Evolutionary conservation across 2,113 vertebrate species (phyloP), one percentile per base, ranked within the genome.

Genomic region (Gyps fulvus): DNA sequence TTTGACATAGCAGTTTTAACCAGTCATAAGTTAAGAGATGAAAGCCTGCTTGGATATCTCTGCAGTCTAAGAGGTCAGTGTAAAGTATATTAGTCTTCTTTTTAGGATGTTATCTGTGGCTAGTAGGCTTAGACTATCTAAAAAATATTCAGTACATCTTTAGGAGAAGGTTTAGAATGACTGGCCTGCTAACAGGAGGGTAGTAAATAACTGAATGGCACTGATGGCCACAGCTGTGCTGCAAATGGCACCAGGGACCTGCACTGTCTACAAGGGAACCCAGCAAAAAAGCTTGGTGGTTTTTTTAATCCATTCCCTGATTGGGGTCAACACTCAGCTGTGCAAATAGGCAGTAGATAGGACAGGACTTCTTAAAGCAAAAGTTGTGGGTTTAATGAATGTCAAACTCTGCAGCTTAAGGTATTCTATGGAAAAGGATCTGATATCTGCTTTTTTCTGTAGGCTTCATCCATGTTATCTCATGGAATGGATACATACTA

Each of bases 251-350:
- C 23, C 31, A 65, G 47, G 6, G 16, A 22, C 10, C 7, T 52
- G 11, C 34, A 11, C 19, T 52, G 4, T 34, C 31, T 50, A 1
- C 29, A 34, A 76, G 61, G 32, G 25, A 83, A 17, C 7, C 4
- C 43, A n/a, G 43, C 36, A 76, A 67, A 82, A 32, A 32, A 14
- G 22, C 26, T 55, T 57, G 9, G 8, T 52, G 34, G 5, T 34
- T n/a, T 54, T 49, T 67, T 11, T 2, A 13, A 38, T 55, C 5
- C 6, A 0, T 63, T 66, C 11, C 1, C 16, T 9, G 5, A 3
- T 34, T 3, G 3, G 5, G 7, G 77, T 77, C 34, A 47, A 20
- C 2, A 5, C 40, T 67, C 21, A 31, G 13, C 40, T 70, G 26
- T 79, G 66, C 27, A 76, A 18, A 13, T 15, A 36, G 73, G 36